Evolutionary conservation across 2,797 vertebrate genomes (phyloP).

Genomic region (Antrozous pallidus): DNA sequence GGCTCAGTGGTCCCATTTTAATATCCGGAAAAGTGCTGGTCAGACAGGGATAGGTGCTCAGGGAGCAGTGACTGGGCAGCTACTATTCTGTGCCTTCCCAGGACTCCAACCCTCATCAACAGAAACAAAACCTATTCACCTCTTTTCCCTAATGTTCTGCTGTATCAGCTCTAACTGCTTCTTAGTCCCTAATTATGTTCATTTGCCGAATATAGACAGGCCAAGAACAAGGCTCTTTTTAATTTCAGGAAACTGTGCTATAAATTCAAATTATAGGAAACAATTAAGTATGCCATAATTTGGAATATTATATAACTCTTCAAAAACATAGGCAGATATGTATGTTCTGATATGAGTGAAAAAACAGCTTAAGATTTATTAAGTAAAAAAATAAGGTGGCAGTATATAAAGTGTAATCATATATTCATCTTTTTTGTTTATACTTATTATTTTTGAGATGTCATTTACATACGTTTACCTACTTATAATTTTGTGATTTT

Average conservation of each 20-base stretch:
- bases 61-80: not conserved
- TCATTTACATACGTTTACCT: not conserved
- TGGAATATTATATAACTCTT: not conserved
- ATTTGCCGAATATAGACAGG: not conserved
- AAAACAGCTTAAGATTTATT: not conserved
- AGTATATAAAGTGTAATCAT: not conserved
- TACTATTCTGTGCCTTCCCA: not conserved
- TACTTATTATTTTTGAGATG: not conserved
- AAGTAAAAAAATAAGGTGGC: not conserved
- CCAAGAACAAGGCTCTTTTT: not conserved
- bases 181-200: not conserved
- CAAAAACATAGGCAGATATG: not conserved
- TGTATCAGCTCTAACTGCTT: not conserved
- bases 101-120: not conserved
- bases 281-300: not conserved
- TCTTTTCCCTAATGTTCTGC: not conserved
- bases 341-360: not conserved
- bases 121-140: not conserved
- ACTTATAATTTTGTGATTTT: not conserved
- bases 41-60: not conserved
- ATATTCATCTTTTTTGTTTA: not conserved
- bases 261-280: slow-evolving; percentile 14
- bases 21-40: not conserved
- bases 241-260: not conserved
- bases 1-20: not conserved